Evolutionary conservation across 2,113 vertebrate genomes (phyloP).

Genomic region (Galeopterus variegatus): DNA sequence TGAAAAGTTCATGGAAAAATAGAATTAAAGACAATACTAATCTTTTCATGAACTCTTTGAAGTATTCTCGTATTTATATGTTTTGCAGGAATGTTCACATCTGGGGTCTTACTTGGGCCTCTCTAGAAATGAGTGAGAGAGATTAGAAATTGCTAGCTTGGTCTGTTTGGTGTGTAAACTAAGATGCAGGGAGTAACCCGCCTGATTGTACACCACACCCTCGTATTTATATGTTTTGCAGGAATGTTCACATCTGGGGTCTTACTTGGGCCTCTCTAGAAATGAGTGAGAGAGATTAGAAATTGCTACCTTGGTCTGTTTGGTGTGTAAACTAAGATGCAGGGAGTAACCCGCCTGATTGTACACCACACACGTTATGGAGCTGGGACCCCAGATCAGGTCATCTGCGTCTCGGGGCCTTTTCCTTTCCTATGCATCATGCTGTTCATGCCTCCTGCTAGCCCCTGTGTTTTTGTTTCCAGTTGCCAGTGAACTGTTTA

Average conservation of each 20-base stretch:
- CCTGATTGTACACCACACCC: fast-evolving
- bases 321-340: background rate
- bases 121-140: background rate
- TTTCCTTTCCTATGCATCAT: background rate
- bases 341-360: background rate
- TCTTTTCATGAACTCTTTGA: no score
- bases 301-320: background rate
- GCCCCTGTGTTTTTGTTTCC: slow-evolving; percentile 69
- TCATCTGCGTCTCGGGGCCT: background rate
- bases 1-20: no score
- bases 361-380: fast-evolving
- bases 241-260: background rate
- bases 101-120: background rate
- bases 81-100: background rate
- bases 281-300: background rate
- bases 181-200: background rate
- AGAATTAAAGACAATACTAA: no score
- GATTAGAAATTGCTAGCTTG: background rate
- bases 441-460: background rate
- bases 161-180: background rate
- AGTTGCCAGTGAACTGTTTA: slow-evolving; percentile 78
- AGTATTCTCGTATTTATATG: background rate
- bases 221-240: background rate
- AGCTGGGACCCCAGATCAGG: background rate
- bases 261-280: background rate